These are phyloP conservation scores for Kryptolebias marmoratus DNA, from an alignment of 2,113 vertebrate species.

Conservation along the genomic window DNA sequence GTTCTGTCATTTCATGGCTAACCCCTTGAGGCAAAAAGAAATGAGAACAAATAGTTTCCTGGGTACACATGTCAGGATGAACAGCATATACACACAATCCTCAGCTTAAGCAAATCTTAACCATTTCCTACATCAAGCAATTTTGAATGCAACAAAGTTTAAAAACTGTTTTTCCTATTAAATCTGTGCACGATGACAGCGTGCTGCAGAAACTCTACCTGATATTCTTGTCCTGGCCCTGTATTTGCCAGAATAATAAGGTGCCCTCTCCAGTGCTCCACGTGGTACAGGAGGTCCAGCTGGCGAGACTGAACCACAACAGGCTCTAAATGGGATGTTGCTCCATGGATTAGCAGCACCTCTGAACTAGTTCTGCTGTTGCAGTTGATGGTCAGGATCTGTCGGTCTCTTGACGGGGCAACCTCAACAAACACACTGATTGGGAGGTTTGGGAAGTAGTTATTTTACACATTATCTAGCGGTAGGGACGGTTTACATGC, in stretches of 20 bases:
- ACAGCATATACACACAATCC: too few species aligned
- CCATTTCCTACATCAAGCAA: too few species aligned
- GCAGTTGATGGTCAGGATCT: slow-evolving; percentile 90
- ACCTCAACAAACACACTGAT: slow-evolving; percentile 88
- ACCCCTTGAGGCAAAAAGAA: neutral
- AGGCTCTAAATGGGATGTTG: slow-evolving; percentile 77
- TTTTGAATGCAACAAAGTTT: too few species aligned
- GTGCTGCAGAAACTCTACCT: slow-evolving; percentile 60
- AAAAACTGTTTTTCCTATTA: neutral
- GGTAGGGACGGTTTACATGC: neutral
- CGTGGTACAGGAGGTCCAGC: slow-evolving; percentile 86
- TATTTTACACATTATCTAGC: neutral
- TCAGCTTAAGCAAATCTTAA: too few species aligned
- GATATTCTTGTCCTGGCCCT: slow-evolving; percentile 87
- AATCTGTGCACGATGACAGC: neutral
- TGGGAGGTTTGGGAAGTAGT: neutral
- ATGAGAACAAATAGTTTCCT: too few species aligned
- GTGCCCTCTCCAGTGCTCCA: slow-evolving; percentile 86
- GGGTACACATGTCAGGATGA: too few species aligned
- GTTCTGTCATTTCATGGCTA: too few species aligned
- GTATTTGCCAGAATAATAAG: slow-evolving; percentile 91
- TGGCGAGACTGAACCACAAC: slow-evolving; percentile 86
- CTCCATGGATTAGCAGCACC: slow-evolving; percentile 86
- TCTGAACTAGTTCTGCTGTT: slow-evolving; percentile 92
- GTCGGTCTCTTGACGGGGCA: slow-evolving; percentile 85